Evolutionary conservation across 2,888 invertebrate species (phyloP).

Genomic region (Eudasyphora cyanicolor): DNA sequence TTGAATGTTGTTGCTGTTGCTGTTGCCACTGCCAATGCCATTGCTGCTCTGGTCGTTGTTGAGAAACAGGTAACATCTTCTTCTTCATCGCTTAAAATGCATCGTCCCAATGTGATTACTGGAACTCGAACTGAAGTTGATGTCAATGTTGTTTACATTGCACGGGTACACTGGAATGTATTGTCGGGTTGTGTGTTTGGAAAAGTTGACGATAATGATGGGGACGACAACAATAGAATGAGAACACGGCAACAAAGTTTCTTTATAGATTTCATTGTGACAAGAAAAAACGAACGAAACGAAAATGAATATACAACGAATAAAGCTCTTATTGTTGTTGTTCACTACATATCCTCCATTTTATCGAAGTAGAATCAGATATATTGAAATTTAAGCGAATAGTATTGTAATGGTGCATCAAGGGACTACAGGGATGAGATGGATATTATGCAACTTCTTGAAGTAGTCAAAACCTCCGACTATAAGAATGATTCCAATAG

Average conservation of each 20-base stretch:
- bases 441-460: too few species aligned
- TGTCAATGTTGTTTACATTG: constrained; percentile 10
- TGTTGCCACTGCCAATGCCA: constrained; percentile 11
- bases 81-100: constrained; percentile 1
- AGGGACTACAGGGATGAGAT: too few species aligned
- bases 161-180: not conserved
- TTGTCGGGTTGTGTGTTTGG: not conserved
- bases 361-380: not conserved
- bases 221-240: constrained; percentile 5
- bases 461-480: too few species aligned
- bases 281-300: not conserved
- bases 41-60: not conserved
- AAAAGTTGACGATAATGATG: constrained; percentile 30
- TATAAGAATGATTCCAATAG: too few species aligned
- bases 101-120: not conserved
- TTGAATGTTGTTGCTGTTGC: constrained; percentile 48
- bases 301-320: not conserved
- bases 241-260: constrained; percentile 26
- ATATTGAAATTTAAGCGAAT: not conserved
- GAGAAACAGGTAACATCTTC: constrained; percentile 3
- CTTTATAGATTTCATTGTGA: constrained; percentile 9
- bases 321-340: not conserved
- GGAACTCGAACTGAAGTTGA: constrained; percentile 1
- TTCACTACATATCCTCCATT: not conserved
- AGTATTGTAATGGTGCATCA: too few species aligned